Conservation (phyloP, 2,888 invertebrate species). For the Acleris emargana region DNA sequence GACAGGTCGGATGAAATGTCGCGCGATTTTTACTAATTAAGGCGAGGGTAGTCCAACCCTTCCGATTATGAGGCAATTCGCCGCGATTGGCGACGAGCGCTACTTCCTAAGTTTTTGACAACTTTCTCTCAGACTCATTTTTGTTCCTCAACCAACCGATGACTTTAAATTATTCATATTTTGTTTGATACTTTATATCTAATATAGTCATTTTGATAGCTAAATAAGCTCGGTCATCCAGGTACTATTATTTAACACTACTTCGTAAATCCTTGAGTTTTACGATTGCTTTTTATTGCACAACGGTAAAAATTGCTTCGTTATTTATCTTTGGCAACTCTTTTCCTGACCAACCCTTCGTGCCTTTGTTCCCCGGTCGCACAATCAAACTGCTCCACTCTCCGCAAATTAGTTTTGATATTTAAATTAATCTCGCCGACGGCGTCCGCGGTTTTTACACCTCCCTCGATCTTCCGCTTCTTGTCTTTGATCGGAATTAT, state of each 20-base stretch:
- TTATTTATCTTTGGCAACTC: background rate
- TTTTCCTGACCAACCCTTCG: conserved; percentile 47
- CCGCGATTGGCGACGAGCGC: conserved; percentile 40
- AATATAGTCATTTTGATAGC: too few relatives aligned
- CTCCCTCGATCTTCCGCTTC: conserved; percentile 25
- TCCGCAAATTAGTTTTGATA: conserved; percentile 80
- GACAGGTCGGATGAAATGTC: conserved; percentile 79
- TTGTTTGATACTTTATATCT: background rate
- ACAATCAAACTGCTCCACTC: conserved; percentile 75
- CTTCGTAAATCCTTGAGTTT: too few relatives aligned
- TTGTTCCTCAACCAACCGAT: conserved; percentile 14
- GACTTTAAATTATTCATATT: background rate
- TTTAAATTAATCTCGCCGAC: conserved; percentile 73
- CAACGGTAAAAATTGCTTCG: background rate
- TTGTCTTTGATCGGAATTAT: background rate
- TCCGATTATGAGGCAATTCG: conserved; percentile 42
- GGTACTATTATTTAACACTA: too few relatives aligned
- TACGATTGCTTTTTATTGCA: background rate
- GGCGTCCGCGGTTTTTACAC: conserved; percentile 55
- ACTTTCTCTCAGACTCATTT: conserved; percentile 38
- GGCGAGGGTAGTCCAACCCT: conserved; percentile 46
- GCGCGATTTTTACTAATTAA: conserved; percentile 80
- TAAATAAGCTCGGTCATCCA: too few relatives aligned
- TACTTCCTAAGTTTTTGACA: conserved; percentile 33
- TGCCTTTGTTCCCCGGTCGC: conserved; percentile 51